phyloP scores from a whole-genome alignment of 2,797 vertebrate species.

The Crax fasciolata region DNA sequence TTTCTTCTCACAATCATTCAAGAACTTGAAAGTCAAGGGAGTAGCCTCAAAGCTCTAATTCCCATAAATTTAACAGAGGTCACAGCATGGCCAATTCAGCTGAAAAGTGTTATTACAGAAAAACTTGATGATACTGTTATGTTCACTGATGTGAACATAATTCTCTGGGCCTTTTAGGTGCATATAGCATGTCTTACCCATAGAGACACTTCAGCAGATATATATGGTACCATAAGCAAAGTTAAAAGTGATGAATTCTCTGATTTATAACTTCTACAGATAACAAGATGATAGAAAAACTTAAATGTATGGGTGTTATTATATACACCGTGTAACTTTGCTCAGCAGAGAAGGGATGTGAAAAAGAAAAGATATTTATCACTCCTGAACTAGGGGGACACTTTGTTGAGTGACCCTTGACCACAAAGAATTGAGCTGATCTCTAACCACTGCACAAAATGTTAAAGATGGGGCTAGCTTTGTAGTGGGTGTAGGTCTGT shows the following conservation, averaged over 20 bases:
- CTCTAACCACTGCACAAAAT: neutral
- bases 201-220: constrained; percentile 75
- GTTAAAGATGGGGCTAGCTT: neutral
- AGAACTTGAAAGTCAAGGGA: constrained; percentile 66
- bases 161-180: constrained; percentile 76
- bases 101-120: constrained; percentile 77
- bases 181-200: constrained; percentile 63
- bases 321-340: constrained; percentile 37
- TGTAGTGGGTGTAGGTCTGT: neutral
- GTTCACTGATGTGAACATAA: constrained; percentile 78
- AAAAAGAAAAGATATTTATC: constrained; percentile 49
- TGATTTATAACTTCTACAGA: constrained; percentile 73
- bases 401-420: neutral
- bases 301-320: constrained; percentile 68
- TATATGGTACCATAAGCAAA: constrained; percentile 67
- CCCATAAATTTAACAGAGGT: constrained; percentile 80
- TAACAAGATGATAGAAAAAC: constrained; percentile 71
- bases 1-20: constrained; percentile 78
- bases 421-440: neutral
- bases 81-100: constrained; percentile 76
- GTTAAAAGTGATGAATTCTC: constrained; percentile 71
- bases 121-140: constrained; percentile 78
- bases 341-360: constrained; percentile 27
- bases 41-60: constrained; percentile 74
- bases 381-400: neutral